These are phyloP conservation scores for Tortricodes alternella DNA, from an alignment of 2,888 invertebrate species.

Conservation along the genomic window DNA sequence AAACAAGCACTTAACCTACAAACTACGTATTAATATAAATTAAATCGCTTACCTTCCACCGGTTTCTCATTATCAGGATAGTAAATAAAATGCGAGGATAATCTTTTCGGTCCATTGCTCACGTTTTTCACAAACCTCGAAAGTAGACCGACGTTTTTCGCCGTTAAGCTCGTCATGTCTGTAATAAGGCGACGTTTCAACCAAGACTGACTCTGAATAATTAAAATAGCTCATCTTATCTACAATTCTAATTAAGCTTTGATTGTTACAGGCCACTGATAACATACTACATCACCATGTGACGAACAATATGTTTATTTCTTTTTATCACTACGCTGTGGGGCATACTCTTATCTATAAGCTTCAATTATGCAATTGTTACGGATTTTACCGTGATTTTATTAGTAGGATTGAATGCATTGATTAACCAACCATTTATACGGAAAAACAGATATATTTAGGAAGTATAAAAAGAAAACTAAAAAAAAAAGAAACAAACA, in stretches of 20 bases:
- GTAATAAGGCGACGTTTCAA: slow-evolving; percentile 29
- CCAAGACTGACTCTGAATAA: slow-evolving; percentile 41
- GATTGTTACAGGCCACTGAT: slow-evolving; percentile 43
- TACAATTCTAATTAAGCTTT: slow-evolving; percentile 71
- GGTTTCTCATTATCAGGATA: slow-evolving; percentile 80
- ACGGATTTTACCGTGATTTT: slow-evolving; percentile 13
- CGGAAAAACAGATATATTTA: too few species aligned
- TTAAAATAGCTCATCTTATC: slow-evolving; percentile 71
- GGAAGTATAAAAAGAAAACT: neutral
- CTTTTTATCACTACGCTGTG: slow-evolving; percentile 22
- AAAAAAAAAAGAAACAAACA: too few species aligned
- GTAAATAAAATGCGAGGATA: slow-evolving; percentile 84
- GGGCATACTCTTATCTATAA: slow-evolving; percentile 6
- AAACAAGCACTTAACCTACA: slow-evolving; percentile 20
- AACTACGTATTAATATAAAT: neutral
- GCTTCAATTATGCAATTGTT: slow-evolving; percentile 1
- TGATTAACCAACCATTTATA: too few species aligned
- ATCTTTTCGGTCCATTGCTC: slow-evolving; percentile 55
- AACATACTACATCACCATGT: slow-evolving; percentile 18
- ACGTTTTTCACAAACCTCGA: slow-evolving; percentile 60
- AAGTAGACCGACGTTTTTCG: slow-evolving; percentile 51
- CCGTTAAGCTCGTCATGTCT: slow-evolving; percentile 60
- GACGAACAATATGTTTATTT: slow-evolving; percentile 24
- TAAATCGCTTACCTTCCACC: slow-evolving; percentile 75
- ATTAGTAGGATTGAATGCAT: neutral